Evolutionary conservation across 2,888 invertebrate genomes (phyloP), one percentile per base, ranked within the genome.

Genomic region (Drosophila subquinaria): DNA sequence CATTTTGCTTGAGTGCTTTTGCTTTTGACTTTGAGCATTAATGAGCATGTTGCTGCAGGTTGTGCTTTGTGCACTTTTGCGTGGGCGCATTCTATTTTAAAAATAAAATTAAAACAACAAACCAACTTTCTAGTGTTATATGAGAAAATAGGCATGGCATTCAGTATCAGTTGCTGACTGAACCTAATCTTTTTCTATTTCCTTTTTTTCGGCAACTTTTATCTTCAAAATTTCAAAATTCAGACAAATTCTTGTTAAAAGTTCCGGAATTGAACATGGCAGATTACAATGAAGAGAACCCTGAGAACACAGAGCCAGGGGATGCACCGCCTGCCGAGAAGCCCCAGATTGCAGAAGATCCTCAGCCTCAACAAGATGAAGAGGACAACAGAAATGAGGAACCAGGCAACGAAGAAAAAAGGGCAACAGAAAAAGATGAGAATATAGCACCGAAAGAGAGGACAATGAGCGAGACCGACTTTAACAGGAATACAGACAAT

Each of bases 1-100:
- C 63, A 79, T 83, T 86, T 83, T 81, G 73, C 79, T 73, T 86
- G 72, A 76, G 84, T 69, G 81, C 73, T 62, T 83, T 76, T 74
- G 56, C 73, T 57, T 57, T 45, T 43, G 50, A 30, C 69, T 69
- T 73, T 66, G 63, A 71, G 71, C 65, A 56, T 67, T 60, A 66
- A 69, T 66, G 74, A 43, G 62, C 74, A 59, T 56, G 55, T 66
- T 43, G 59, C 33, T 51, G 53, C 42, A 48, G 11, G 9, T 56
- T 60, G 43, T 23, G n/a, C 20, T 4, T 47, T 55, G 13, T 33
- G 20, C 13, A 20, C 15, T 10, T 36, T 36, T 11, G 35, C 36
- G 70, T 60, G 43, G 67, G 74, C 57, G 75, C 55, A 52, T 27
- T 65, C 27, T 50, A 48, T 27, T 9, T 5, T 63, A 75, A 63